Percentiles rank a stretch among this genome's conserved stretches.
Conservation (phyloP, 1,140 invertebrate genomes). For the Drosophila kurseongensis region DNA sequence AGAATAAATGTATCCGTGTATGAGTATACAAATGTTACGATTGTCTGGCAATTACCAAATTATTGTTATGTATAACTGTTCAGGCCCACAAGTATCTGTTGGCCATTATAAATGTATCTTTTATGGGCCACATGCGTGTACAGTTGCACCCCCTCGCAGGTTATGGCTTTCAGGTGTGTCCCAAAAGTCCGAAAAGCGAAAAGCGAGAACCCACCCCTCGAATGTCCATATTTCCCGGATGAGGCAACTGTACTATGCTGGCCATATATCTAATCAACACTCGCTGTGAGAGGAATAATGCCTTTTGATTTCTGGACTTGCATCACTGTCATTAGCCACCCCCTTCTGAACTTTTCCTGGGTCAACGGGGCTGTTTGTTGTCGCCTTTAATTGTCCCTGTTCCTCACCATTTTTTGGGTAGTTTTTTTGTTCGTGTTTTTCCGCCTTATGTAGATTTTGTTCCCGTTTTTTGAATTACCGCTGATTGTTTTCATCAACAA, state of each 20-base stretch:
- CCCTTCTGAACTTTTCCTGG: constrained; percentile 34
- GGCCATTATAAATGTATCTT: constrained; percentile 77
- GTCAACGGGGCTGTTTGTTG: constrained; percentile 74
- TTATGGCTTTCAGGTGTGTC: constrained; percentile 78
- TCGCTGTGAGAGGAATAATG: constrained; percentile 53
- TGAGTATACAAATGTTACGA: constrained; percentile 73
- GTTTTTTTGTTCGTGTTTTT: constrained; percentile 38
- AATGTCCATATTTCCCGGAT: constrained; percentile 53
- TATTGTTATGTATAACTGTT: constrained; percentile 80
- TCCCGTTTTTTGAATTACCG: constrained; percentile 65
- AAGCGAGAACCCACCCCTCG: constrained; percentile 41
- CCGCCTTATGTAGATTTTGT: constrained; percentile 57
- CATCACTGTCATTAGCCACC: constrained; percentile 77
- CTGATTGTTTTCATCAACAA: constrained; percentile 83
- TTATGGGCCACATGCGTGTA: constrained; percentile 71
- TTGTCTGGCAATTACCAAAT: constrained; percentile 82
- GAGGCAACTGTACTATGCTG: constrained; percentile 65
- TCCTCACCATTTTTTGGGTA: constrained; percentile 60
- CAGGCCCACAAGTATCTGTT: constrained; percentile 58
- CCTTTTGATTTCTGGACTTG: constrained; percentile 77
- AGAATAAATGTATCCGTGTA: constrained; percentile 22
- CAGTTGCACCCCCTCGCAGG: constrained; percentile 58
- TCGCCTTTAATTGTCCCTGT: constrained; percentile 75
- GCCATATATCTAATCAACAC: constrained; percentile 63
- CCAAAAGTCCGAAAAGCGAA: not conserved